Evolutionary conservation across 2,888 invertebrate genomes (phyloP), one percentile per base, ranked within the genome.

Genomic region (Mimas tiliae): DNA sequence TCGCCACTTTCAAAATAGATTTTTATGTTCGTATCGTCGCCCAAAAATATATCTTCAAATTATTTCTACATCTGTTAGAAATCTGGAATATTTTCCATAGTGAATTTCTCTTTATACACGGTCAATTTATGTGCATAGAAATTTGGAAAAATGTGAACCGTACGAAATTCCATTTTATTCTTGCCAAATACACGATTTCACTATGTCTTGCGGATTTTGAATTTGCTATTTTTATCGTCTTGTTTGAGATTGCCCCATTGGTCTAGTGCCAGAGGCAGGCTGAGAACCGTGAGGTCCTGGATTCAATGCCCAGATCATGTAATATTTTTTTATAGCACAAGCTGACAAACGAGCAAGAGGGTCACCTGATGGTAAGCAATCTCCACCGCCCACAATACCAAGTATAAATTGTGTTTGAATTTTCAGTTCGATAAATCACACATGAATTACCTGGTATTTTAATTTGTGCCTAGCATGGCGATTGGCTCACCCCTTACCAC

Each of bases 101-200:
- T 38, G 16, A 3, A 42, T 19, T 19, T 42, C 38, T 6, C 38
- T 12, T 58, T 38, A 11, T 11, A 58, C 19, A 42, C 42, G 58
- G 38, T 42, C 42, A 58, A 58, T 58, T 58, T 58, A 58, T 58
- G 58, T 42, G 58, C 58, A 58, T 58, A 58, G 58, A 55, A 16
- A 55, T 58, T 58, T 58, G 19, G 19, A 19, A 58, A 42, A 58
- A 55, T 55, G 58, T 42, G 38, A 58, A 38, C 55, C 38, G 33
- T 58, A 34, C 16, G n/a, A 33, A 48, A 16, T 21, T 55, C 33
- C 16, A 55, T 65, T 66, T 47, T 45, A 53, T 19, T 52, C 50
- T 48, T 7, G 58, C 4, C 58, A 58, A 58, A 58, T 58, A 58
- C 58, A 58, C 55, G 55, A 38, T 19, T 38, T 11, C 42, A 50